Conservation (phyloP, 2,888 invertebrate genomes). For the Drosophila austrosaltans region DNA sequence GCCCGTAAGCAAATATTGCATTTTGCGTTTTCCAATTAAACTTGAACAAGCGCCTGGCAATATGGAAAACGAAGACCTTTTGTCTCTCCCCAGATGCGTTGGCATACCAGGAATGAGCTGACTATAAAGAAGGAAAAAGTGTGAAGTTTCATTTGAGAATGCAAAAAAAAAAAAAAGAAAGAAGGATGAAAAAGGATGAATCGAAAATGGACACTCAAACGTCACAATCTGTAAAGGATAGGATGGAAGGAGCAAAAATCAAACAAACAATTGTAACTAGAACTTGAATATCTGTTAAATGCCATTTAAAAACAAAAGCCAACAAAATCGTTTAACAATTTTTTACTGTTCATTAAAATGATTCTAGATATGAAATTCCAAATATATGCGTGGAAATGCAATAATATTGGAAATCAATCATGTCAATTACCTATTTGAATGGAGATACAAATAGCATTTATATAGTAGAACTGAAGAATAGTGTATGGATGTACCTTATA, state of each 20-base stretch:
- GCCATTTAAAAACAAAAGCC: not conserved
- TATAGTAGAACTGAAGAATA: too few relatives aligned
- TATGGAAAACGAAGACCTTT: conserved; percentile 37
- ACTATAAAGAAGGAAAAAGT: conserved; percentile 3
- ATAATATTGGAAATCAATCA: too few relatives aligned
- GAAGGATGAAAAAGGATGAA: not conserved
- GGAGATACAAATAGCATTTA: too few relatives aligned
- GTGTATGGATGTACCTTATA: too few relatives aligned
- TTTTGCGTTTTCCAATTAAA: conserved; percentile 76
- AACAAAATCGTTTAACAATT: not conserved
- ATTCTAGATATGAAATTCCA: too few relatives aligned
- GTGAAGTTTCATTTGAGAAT: conserved; percentile 4
- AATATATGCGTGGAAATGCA: too few relatives aligned
- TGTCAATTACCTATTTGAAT: too few relatives aligned
- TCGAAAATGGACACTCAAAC: conserved; percentile 4
- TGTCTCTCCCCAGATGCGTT: conserved; percentile 30
- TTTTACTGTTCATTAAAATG: not conserved
- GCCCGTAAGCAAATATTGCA: conserved; percentile 70
- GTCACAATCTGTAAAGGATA: not conserved
- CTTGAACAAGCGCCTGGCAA: conserved; percentile 58
- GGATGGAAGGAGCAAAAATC: not conserved
- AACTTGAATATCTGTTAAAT: conserved; percentile 3
- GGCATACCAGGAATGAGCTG: conserved; percentile 2
- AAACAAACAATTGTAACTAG: conserved; percentile 1
- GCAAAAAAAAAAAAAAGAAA: not conserved